Conservation (phyloP, 2,888 invertebrate genomes). For the Emmelina monodactyla region DNA sequence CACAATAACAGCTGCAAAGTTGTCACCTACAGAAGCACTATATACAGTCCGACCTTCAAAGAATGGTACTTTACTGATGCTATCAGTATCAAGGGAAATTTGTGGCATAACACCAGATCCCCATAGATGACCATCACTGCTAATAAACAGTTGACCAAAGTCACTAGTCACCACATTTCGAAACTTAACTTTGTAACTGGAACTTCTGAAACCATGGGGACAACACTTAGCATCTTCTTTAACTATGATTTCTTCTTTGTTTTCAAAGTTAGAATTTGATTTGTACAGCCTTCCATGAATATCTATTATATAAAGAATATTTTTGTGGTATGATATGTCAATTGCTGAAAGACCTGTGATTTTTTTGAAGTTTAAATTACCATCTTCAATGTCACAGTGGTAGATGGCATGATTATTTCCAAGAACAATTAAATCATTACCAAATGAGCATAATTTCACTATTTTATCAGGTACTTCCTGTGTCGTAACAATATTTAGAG, state of each 20-base stretch:
- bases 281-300: conserved; percentile 68
- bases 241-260: conserved; percentile 68
- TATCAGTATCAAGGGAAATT: conserved; percentile 65
- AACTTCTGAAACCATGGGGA: conserved; percentile 71
- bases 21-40: conserved; percentile 76
- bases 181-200: conserved; percentile 68
- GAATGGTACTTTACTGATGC: conserved; percentile 71
- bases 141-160: conserved; percentile 70
- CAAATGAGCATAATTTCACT: conserved; percentile 47
- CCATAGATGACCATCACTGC: conserved; percentile 74
- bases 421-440: conserved; percentile 43
- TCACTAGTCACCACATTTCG: conserved; percentile 69
- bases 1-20: conserved; percentile 79
- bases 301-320: conserved; percentile 68
- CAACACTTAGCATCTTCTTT: conserved; percentile 72
- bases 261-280: conserved; percentile 60
- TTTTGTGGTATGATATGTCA: conserved; percentile 70
- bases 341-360: conserved; percentile 62
- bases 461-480: conserved; percentile 55
- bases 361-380: conserved; percentile 47
- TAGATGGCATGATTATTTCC: conserved; percentile 57
- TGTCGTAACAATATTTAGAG: conserved; percentile 32
- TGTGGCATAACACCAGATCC: conserved; percentile 74
- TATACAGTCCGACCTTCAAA: conserved; percentile 74
- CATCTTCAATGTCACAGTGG: conserved; percentile 41